Conservation (phyloP, 2,797 vertebrate species). For the Pangasius larnaudii region DNA sequence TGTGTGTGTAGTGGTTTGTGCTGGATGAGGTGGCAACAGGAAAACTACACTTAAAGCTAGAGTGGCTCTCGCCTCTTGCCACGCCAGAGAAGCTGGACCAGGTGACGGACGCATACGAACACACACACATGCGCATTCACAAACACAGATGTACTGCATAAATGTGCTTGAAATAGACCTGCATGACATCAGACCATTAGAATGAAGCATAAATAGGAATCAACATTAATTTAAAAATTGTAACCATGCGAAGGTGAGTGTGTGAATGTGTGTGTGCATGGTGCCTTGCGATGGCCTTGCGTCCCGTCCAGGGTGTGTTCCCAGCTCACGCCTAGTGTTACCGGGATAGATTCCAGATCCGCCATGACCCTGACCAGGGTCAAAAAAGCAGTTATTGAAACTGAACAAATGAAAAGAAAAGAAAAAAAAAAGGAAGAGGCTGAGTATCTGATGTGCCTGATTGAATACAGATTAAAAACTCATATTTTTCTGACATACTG, state of each 20-base stretch:
- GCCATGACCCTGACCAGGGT: background rate
- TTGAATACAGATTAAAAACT: background rate
- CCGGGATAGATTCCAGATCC: background rate
- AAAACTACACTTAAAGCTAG: constrained; percentile 89
- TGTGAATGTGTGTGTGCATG: background rate
- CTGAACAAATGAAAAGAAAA: background rate
- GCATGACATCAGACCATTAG: background rate
- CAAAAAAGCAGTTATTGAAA: background rate
- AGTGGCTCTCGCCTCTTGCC: constrained; percentile 86
- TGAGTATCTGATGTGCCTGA: background rate
- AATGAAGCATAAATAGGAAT: background rate
- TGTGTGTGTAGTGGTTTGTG: constrained; percentile 83
- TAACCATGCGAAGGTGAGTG: background rate
- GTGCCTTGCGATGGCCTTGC: no score
- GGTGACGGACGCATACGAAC: constrained; percentile 70
- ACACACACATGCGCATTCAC: background rate
- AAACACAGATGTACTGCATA: background rate
- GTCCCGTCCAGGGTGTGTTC: background rate
- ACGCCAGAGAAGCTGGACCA: constrained; percentile 84
- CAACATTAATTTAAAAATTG: background rate
- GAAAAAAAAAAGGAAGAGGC: background rate
- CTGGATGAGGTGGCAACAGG: constrained; percentile 86
- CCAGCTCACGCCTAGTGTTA: background rate
- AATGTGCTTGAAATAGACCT: background rate
- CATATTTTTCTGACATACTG: no score